A percentile compares a stretch with the other conserved stretches of the same genome.
These are phyloP conservation scores for Drosophila willistoni DNA, from an alignment of 1,140 invertebrate species.

Conservation along the genomic window DNA sequence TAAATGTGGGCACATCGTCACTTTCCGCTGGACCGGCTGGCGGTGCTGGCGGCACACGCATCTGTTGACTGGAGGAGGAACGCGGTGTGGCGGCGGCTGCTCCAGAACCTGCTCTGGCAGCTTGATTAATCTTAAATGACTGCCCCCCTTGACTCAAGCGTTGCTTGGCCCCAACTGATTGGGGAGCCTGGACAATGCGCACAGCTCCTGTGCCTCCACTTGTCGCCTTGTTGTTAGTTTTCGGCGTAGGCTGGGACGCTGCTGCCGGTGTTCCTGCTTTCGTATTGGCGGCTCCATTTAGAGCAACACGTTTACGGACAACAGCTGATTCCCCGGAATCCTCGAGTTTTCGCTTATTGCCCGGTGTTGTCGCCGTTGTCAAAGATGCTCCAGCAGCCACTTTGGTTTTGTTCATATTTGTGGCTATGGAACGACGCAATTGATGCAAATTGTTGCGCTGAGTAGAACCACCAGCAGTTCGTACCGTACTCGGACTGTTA, in stretches of 20 bases:
- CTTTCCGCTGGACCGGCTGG: not conserved
- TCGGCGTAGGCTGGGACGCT: not conserved
- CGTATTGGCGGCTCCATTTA: constrained; percentile 15
- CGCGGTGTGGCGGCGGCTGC: not conserved
- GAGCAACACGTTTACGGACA: constrained; percentile 53
- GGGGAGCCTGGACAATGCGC: not conserved
- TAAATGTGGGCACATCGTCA: constrained; percentile 78
- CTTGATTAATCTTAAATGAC: not conserved
- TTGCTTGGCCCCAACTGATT: not conserved
- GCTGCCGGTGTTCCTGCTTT: constrained; percentile 48
- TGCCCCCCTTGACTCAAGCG: not conserved
- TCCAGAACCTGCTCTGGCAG: not conserved
- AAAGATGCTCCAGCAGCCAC: constrained; percentile 11
- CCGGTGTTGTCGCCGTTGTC: not conserved
- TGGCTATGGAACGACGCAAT: constrained; percentile 51
- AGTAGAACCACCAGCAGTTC: constrained; percentile 4
- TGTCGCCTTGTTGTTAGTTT: not conserved
- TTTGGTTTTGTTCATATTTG: constrained; percentile 23
- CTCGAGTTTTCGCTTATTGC: constrained; percentile 58
- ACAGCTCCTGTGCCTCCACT: not conserved
- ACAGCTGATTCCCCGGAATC: constrained; percentile 42
- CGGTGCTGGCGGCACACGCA: not conserved
- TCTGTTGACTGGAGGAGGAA: constrained; percentile 1
- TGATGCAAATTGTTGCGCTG: constrained; percentile 53
- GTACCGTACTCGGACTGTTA: constrained; percentile 16